These are phyloP conservation scores for Brachionus sp. DNA, from an alignment of 1,140 invertebrate genomes.

Conservation along the genomic window DNA sequence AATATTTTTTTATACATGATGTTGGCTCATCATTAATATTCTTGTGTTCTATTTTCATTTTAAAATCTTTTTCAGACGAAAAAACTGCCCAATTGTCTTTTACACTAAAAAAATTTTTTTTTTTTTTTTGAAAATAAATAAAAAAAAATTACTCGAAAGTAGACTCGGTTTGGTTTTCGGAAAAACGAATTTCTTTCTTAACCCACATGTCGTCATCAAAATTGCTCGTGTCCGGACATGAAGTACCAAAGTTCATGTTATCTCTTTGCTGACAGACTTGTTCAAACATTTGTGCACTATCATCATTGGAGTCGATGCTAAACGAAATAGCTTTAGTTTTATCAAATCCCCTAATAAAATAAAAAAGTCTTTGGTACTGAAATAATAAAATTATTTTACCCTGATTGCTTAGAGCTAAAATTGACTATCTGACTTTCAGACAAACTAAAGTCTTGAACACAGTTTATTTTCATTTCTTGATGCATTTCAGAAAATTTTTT, in stretches of 20 bases:
- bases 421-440: constrained; percentile 20
- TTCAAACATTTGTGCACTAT: constrained; percentile 20
- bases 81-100: constrained; percentile 36
- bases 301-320: constrained; percentile 16
- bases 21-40: not conserved
- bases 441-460: constrained; percentile 35
- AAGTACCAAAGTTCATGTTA: constrained; percentile 16
- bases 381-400: not conserved
- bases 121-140: not conserved
- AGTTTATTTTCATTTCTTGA: constrained; percentile 45
- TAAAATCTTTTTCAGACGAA: constrained; percentile 18
- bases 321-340: constrained; percentile 37
- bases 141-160: not conserved
- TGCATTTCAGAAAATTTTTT: constrained; percentile 36
- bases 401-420: not conserved
- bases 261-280: constrained; percentile 31
- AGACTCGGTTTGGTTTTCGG: constrained; percentile 6
- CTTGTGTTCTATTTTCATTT: constrained; percentile 19
- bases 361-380: not conserved
- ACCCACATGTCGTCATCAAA: constrained; percentile 23
- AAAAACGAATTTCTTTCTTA: constrained; percentile 16
- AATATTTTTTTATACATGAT: not conserved
- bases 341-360: not conserved
- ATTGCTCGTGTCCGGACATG: not conserved
- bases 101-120: not conserved